These are phyloP conservation scores for Ichneumoninae sp. DNA, from an alignment of 2,888 invertebrate species.

Conservation along the genomic window DNA sequence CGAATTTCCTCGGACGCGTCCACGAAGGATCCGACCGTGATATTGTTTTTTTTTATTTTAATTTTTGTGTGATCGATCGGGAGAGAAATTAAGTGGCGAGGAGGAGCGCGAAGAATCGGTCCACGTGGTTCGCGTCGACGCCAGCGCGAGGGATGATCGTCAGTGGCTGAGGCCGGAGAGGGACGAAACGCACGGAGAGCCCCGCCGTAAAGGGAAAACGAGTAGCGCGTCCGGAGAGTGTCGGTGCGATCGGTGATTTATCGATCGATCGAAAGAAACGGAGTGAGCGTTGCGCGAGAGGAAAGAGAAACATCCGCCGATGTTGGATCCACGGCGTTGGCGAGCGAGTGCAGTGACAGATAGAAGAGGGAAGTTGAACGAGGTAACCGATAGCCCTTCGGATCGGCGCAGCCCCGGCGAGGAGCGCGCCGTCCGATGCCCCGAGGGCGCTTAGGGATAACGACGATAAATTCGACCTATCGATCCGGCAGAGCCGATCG, in stretches of 20 bases:
- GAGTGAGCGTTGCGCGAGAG: conserved; percentile 9
- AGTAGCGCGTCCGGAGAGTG: conserved; percentile 69
- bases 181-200: conserved; percentile 44
- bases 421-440: not conserved
- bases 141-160: conserved; percentile 40
- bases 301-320: conserved; percentile 9
- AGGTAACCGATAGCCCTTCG: conserved; percentile 69
- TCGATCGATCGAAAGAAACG: conserved; percentile 60
- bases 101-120: not conserved
- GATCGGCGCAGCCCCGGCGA: not conserved
- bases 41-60: not conserved
- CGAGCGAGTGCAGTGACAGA: conserved; percentile 9
- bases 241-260: conserved; percentile 74
- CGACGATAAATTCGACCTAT: conserved; percentile 4
- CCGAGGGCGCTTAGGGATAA: not conserved
- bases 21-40: not conserved
- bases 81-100: not conserved
- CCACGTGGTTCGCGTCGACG: not conserved
- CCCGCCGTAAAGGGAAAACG: conserved; percentile 75
- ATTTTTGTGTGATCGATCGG: not conserved
- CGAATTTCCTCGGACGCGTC: conserved; percentile 19
- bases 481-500: conserved; percentile 37
- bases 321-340: not conserved
- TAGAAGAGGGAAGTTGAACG: conserved; percentile 65
- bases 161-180: conserved; percentile 33